Base-by-base conservation (phyloP, 2,797 vertebrate genomes). In the Masticophis lateralis region DNA sequence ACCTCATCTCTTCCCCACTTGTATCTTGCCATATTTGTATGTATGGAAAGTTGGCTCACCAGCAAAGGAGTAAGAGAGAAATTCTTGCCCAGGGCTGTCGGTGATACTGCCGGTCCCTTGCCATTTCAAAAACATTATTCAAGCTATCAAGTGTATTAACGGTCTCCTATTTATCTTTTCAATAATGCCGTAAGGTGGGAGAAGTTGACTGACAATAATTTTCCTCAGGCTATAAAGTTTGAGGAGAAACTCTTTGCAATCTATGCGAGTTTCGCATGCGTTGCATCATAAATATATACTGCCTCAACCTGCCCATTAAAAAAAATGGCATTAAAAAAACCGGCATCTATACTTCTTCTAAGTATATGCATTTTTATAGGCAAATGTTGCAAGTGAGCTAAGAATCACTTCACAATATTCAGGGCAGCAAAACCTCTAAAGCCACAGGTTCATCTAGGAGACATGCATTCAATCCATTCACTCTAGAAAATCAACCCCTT, bases 101-200 rank as follows among this genome's bases (percentile, higher is more conserved):
- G 27, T 61, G 57, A 61, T 91, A 86, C 14, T 53, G 59, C 28
- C 43, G 13, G 13, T 61, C 61, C 86, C 51, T 91, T 86, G 59
- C 59, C 74, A 91, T 91, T 87, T 87, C 79, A 32, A 91, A 61
- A 91, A 59, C 79, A 27, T 83, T 61, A 60, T 86, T 91, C 57
- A 87, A 86, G 57, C 59, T 87, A 61, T 91, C 79, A 61, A 91
- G 74, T 87, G 18, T 53, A 86, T 55, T 87, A 86, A 20, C 1
- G 22, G 28, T 63, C 56, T 60, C 20, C 91, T 61, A 47, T 60
- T 57, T 87, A 86, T 91, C 91, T 87, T 86, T 86, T 83, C 91
- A 87, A 43, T 61, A 63, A 86, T 32, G 22, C 79, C 59, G 18
- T 22, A 11, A 91, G 43, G 18, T n/a, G 25, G 37, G 60, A 61